phyloP scores from a whole-genome alignment of 2,797 vertebrate genomes.

The Enteromius trimaculatus region DNA sequence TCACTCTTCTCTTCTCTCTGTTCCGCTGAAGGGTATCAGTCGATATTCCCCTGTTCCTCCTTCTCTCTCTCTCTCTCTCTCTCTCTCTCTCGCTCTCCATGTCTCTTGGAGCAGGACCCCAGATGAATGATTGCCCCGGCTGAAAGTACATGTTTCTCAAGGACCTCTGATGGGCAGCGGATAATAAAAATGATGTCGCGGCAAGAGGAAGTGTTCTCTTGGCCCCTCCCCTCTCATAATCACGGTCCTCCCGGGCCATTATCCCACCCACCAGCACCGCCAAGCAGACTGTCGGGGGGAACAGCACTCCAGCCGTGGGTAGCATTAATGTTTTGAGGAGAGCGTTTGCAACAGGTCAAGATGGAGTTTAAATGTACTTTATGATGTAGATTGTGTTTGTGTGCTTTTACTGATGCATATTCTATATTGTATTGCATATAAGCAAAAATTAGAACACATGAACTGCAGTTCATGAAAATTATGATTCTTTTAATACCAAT shows the following conservation, averaged over 20 bases:
- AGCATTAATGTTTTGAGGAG: conserved; percentile 11
- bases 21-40: conserved; percentile 56
- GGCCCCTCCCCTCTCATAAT: conserved; percentile 65
- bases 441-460: neutral
- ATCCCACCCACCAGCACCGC: conserved; percentile 51
- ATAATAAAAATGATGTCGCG: conserved; percentile 70
- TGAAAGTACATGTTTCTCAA: conserved; percentile 70
- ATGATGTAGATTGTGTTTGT: neutral
- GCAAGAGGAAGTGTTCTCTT: conserved; percentile 63
- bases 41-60: conserved; percentile 49
- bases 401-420: neutral
- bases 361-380: conserved; percentile 3
- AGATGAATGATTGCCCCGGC: conserved; percentile 66
- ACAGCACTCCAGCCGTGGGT: conserved; percentile 10
- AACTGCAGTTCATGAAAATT: conserved; percentile 18
- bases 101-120: conserved; percentile 50
- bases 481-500: neutral
- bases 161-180: conserved; percentile 67
- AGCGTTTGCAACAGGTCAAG: conserved; percentile 26
- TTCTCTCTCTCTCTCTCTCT: conserved; percentile 20
- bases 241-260: conserved; percentile 59
- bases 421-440: neutral
- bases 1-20: conserved; percentile 34
- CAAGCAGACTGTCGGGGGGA: conserved; percentile 41
- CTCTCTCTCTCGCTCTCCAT: conserved; percentile 43